Evolutionary conservation across 1,140 invertebrate genomes (phyloP), one percentile per base, ranked within the genome.

Genomic region (Danaus plexippus): DNA sequence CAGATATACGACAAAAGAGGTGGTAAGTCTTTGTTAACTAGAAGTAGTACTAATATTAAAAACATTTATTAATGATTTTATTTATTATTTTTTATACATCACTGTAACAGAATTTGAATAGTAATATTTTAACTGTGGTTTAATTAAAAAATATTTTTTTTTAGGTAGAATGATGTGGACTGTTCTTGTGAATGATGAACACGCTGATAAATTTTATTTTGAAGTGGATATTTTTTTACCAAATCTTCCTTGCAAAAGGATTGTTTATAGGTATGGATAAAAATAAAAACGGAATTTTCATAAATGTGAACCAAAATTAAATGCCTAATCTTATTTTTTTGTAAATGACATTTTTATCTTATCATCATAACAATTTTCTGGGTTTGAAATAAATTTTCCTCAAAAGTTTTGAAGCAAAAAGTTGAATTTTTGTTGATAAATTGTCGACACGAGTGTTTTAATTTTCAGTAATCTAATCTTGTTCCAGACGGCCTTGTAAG

Each of bases 121-220:
- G 22, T 7, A 6, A 32, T 7, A 32, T 32, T 32, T 13, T 48
- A 44, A 13, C 9, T 12, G 45, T 53, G 10, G 43, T 48, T 9
- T 12, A 52, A 43, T 49, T 9, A n/a, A 11, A 12, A 54, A 12
- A 10, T 8, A 4, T 51, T 57, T 13, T 57, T 13, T 77, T 77
- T 45, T 63, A 88, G 87, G 87, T 12, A 77, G 86, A 66, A 88
- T 87, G 87, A 88, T 88, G 85, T 88, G 87, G 87, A 87, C 87
- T 5, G 85, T 88, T 3, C 66, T 88, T 6, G 81, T 85, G 6
- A 88, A 85, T 43, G 85, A 87, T 49, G 84, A 87, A 4, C 47
- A 79, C 5, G 77, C 81, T 2, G 77, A 80, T 7, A 85, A 78
- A 53, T 88, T 75, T 70, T 88, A 87, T 57, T 88, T 86, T 58